Conservation (phyloP, 2,113 vertebrate genomes). For the Willisornis vidua region DNA sequence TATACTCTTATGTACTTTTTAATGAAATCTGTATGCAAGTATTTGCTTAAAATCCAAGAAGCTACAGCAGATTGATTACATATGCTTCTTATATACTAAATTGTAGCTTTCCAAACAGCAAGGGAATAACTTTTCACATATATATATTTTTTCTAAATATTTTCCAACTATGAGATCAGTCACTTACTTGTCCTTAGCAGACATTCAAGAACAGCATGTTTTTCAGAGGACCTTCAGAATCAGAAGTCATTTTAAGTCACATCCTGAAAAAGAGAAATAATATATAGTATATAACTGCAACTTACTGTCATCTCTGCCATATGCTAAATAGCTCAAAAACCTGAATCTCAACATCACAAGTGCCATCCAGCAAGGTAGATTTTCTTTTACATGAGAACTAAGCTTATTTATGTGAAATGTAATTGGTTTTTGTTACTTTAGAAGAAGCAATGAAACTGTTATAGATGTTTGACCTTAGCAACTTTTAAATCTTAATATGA, state of each 20-base stretch:
- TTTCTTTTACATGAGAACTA: background rate
- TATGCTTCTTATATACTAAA: background rate
- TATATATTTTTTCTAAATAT: background rate
- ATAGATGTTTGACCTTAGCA: background rate
- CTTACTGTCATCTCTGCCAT: background rate
- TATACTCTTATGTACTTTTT: background rate
- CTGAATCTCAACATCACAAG: background rate
- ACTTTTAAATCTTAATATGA: background rate
- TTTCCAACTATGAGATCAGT: background rate
- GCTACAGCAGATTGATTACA: background rate
- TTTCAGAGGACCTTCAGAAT: constrained; percentile 41
- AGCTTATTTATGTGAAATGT: background rate
- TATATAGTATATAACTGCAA: background rate
- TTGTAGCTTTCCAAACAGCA: background rate
- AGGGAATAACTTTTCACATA: background rate
- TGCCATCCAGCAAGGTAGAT: background rate
- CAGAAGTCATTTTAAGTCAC: constrained; percentile 52
- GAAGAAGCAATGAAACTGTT: background rate
- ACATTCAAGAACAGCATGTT: constrained; percentile 3
- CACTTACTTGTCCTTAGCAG: constrained; percentile 59
- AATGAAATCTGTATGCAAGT: background rate
- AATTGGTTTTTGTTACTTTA: background rate
- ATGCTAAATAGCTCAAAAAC: background rate
- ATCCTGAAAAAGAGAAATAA: constrained; percentile 45
- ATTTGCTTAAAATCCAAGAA: background rate